Percentiles rank a stretch among this genome's conserved stretches.
Evolutionary conservation across 2,797 vertebrate species (phyloP).

Genomic region (Ctenosaura bakeri): DNA sequence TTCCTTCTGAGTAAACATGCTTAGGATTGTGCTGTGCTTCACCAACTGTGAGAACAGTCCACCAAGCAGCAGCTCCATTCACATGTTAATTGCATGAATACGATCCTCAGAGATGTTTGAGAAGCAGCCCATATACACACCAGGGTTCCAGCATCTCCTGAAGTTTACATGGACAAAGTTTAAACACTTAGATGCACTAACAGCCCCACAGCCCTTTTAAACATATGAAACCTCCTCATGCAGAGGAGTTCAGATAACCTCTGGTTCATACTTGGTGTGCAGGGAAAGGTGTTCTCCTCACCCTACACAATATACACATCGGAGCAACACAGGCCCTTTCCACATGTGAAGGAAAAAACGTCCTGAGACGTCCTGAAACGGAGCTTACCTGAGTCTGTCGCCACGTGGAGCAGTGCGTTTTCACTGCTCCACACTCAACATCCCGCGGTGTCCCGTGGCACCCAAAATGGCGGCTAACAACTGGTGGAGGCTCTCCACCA

Average conservation of each 20-base stretch:
- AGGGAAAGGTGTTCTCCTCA: neutral
- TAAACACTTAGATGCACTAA: neutral
- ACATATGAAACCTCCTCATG: neutral
- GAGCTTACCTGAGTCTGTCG: too few relatives aligned
- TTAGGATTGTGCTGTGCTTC: too few relatives aligned
- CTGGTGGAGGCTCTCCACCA: too few relatives aligned
- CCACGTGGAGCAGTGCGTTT: too few relatives aligned
- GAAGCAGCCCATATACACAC: neutral
- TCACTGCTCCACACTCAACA: too few relatives aligned
- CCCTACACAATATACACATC: neutral
- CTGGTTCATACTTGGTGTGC: neutral
- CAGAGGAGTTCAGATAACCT: neutral
- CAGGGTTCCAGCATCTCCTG: neutral
- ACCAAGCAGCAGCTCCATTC: neutral
- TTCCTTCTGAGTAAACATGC: too few relatives aligned
- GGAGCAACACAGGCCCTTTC: too few relatives aligned
- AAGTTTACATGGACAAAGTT: neutral
- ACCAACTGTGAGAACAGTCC: neutral
- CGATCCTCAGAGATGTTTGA: neutral
- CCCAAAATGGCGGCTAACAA: too few relatives aligned
- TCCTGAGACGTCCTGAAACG: too few relatives aligned
- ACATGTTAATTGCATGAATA: neutral
- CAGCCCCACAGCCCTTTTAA: neutral
- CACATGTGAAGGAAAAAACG: too few relatives aligned
- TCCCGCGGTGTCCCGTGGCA: too few relatives aligned